Percentiles rank a stretch among this genome's conserved stretches.
phyloP scores from a whole-genome alignment of 1,140 invertebrate genomes.

The Vollenhovia emeryi region DNA sequence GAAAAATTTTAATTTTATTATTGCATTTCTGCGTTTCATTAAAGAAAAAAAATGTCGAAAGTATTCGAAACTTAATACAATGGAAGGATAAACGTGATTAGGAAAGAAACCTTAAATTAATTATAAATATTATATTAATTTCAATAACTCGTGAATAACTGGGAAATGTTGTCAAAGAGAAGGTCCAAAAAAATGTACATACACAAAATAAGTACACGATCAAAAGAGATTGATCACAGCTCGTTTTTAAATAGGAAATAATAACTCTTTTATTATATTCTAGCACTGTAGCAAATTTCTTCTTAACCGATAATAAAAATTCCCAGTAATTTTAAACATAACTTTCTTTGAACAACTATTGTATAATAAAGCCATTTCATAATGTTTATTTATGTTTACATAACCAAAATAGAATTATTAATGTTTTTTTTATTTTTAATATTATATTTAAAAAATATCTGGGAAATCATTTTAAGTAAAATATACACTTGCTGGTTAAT shows the following conservation, averaged over 20 bases:
- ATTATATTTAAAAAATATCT: neutral
- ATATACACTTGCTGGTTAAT: neutral
- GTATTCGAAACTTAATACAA: neutral
- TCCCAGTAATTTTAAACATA: neutral
- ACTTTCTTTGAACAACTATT: neutral
- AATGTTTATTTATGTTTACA: conserved; percentile 10
- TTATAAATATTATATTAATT: conserved; percentile 2
- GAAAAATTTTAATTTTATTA: neutral
- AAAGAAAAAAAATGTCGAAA: neutral
- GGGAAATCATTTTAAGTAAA: neutral
- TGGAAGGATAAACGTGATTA: neutral
- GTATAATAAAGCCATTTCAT: neutral
- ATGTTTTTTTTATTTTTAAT: neutral
- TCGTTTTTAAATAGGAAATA: neutral
- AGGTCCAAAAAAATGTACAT: neutral
- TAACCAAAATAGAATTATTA: neutral
- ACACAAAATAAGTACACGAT: conserved; percentile 27
- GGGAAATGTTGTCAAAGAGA: neutral
- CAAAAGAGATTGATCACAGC: neutral
- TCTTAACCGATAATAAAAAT: neutral
- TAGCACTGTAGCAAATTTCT: neutral
- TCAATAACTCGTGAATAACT: conserved; percentile 1
- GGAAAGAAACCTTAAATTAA: conserved; percentile 6
- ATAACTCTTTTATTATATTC: neutral
- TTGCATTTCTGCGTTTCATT: neutral